Conservation (phyloP, 1,140 invertebrate species). For the Arctopsyche grandis region DNA sequence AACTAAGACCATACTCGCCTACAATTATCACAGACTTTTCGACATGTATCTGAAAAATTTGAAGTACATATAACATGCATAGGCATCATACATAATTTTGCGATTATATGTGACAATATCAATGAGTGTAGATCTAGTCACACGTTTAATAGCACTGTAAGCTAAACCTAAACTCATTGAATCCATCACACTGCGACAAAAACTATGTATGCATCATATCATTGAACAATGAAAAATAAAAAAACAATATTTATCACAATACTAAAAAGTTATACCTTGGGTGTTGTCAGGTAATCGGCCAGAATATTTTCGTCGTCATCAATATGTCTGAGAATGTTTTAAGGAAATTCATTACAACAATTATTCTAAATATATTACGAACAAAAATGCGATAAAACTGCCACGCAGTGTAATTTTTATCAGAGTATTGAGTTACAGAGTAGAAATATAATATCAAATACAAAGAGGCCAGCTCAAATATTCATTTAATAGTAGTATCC, state of each 20-base stretch:
- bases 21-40: conserved; percentile 66
- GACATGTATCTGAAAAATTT: background rate
- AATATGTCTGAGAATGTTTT: conserved; percentile 26
- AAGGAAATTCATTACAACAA: conserved; percentile 11
- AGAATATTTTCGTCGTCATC: conserved; percentile 58
- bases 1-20: conserved; percentile 83
- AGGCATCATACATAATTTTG: background rate
- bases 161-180: conserved; percentile 79
- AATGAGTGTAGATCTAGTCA: conserved; percentile 93
- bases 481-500: too few relatives aligned
- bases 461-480: too few relatives aligned
- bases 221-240: conserved; percentile 10
- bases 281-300: conserved; percentile 62
- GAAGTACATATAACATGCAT: background rate
- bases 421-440: too few relatives aligned
- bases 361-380: conserved; percentile 16
- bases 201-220: conserved; percentile 6
- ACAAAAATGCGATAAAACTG: too few relatives aligned
- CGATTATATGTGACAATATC: conserved; percentile 59
- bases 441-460: too few relatives aligned
- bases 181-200: conserved; percentile 49
- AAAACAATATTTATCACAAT: conserved; percentile 43
- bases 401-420: too few relatives aligned
- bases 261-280: conserved; percentile 60
- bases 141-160: conserved; percentile 70